Evolutionary conservation across 2,113 vertebrate species (phyloP), one percentile per base, ranked within the genome.

Genomic region (Daboia siamensis): DNA sequence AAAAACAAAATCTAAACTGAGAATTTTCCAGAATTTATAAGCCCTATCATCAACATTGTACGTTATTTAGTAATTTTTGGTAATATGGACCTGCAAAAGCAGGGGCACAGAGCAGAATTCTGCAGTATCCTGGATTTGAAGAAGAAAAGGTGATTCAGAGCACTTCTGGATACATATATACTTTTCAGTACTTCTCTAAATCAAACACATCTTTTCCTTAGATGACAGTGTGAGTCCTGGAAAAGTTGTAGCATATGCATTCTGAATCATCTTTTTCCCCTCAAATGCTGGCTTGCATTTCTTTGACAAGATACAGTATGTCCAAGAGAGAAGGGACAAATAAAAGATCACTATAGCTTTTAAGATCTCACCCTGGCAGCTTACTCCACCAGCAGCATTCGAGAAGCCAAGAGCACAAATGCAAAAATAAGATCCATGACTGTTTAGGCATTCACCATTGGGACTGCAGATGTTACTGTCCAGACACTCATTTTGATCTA

Each of bases 401-500:
- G 95, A 95, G 90, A 98, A 98, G 91, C 98, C 98, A 0, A 97
- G 92, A 3, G 98, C 97, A 21, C 99, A 99, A 91, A 99, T 97
- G 95, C 99, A 99, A 91, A 95, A 98, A 96, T 98, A 99, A 46
- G 99, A 99, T 0, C 99, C 99, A 0, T 97, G 97, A 3, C 97
- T 98, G 97, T 99, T 99, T 96, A 99, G 97, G 95, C 99, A 99
- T 94, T 99, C 98, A 0, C 99, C 99, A 0, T 89, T 96, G 23
- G 98, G 98, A 84, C 98, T 98, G n/a, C 99, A 99, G 95, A 97
- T 97, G 54, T 98, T 97, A 0, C 97, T 98, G 92, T 98, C 98
- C 48, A 97, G 55, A 84, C 99, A 99, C 96, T 99, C 99, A 0
- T 99, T 98, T 92, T 99, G 91, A 80, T 99, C 99, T 99, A 97